A percentile compares a stretch with the other conserved stretches of the same genome.
phyloP scores from a whole-genome alignment of 2,888 invertebrate species.

The Melanostoma mellinum region DNA sequence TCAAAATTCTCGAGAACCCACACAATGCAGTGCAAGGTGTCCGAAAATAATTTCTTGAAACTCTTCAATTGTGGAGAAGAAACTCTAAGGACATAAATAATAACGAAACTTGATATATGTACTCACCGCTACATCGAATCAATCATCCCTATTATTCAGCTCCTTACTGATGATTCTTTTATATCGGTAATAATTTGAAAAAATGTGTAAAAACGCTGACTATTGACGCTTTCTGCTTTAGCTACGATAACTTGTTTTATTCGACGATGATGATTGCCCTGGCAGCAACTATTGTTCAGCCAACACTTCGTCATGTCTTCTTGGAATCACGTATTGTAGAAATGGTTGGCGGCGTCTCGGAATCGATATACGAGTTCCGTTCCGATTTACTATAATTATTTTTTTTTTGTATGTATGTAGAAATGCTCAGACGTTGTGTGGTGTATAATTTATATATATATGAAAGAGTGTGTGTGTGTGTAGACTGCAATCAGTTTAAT shows the following conservation, averaged over 20 bases:
- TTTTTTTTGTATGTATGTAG: no score
- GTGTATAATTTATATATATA: not conserved
- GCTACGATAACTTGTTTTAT: slow-evolving; percentile 74
- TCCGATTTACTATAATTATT: slow-evolving; percentile 41
- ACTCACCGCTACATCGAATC: slow-evolving; percentile 83
- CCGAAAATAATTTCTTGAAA: no score
- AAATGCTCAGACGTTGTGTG: not conserved
- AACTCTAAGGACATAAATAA: no score
- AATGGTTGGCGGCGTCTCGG: slow-evolving; percentile 57
- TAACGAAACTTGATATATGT: no score
- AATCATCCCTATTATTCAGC: slow-evolving; percentile 80
- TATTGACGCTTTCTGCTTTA: slow-evolving; percentile 63
- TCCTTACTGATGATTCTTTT: slow-evolving; percentile 74
- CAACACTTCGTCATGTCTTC: slow-evolving; percentile 75
- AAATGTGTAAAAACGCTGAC: slow-evolving; percentile 65
- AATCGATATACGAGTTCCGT: slow-evolving; percentile 61
- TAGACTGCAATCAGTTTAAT: slow-evolving; percentile 68
- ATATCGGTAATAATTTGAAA: slow-evolving; percentile 70
- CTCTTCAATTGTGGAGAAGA: no score
- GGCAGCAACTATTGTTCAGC: slow-evolving; percentile 74
- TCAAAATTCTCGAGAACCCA: no score
- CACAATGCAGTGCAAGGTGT: no score
- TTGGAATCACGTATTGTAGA: slow-evolving; percentile 64
- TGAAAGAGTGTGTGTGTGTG: slow-evolving; percentile 12
- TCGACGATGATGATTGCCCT: slow-evolving; percentile 75